phyloP scores from a whole-genome alignment of 2,113 vertebrate genomes.

The Sapajus apella region DNA sequence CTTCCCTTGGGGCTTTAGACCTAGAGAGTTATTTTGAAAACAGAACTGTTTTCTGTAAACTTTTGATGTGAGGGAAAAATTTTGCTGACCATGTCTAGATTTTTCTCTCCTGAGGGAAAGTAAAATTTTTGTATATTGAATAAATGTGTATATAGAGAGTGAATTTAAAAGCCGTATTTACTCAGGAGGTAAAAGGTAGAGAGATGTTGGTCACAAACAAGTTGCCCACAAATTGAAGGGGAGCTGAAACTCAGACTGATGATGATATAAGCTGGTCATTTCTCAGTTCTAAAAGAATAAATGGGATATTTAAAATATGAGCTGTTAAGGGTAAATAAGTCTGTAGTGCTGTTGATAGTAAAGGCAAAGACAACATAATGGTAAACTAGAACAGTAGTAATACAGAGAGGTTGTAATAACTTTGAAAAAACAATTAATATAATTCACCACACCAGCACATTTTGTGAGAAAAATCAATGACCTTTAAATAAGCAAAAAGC shows the following conservation, averaged over 20 bases:
- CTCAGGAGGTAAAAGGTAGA: neutral
- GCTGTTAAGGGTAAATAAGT: neutral
- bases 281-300: neutral
- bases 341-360: neutral
- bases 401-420: neutral
- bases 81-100: neutral
- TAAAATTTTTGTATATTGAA: neutral
- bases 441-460: neutral
- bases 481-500: neutral
- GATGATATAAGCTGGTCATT: neutral
- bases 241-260: neutral
- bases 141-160: neutral
- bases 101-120: neutral
- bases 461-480: neutral
- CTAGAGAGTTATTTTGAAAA: slow-evolving; percentile 41
- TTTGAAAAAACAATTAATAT: neutral
- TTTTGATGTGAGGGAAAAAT: slow-evolving; percentile 32
- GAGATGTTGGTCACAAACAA: neutral
- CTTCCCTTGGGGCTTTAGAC: slow-evolving; percentile 33
- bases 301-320: neutral
- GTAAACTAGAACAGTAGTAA: neutral
- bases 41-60: slow-evolving; percentile 48
- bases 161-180: neutral
- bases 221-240: neutral
- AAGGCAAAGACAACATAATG: neutral